These are phyloP conservation scores for Lamellibrachia columna DNA, from an alignment of 2,888 invertebrate species.

Conservation along the genomic window DNA sequence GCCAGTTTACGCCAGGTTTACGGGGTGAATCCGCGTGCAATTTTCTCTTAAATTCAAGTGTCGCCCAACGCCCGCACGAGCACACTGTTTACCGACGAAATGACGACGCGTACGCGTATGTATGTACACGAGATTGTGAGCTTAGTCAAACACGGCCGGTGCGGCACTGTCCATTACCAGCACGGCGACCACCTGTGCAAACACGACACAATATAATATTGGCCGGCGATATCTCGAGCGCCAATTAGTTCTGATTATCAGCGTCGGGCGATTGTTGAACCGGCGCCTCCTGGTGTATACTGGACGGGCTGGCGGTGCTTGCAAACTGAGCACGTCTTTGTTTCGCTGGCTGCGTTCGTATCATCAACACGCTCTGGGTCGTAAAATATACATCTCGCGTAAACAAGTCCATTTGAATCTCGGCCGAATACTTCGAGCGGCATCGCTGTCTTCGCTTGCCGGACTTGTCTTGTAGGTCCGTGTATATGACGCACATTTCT, in stretches of 20 bases:
- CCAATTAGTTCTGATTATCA: constrained; percentile 16
- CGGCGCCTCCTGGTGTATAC: neutral
- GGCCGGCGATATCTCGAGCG: constrained; percentile 6
- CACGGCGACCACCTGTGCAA: neutral
- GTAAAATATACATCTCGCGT: constrained; percentile 1
- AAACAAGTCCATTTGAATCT: neutral
- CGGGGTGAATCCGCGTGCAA: neutral
- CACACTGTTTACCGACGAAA: neutral
- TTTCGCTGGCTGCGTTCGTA: neutral
- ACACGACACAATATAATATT: neutral
- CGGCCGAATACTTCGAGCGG: neutral
- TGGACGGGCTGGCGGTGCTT: neutral
- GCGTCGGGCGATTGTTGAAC: neutral
- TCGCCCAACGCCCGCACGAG: neutral
- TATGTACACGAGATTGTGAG: neutral
- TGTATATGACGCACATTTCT: neutral
- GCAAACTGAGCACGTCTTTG: neutral
- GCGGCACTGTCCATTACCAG: neutral
- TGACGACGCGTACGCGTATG: neutral
- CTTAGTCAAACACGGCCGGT: neutral
- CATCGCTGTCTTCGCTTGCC: neutral
- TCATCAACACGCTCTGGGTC: neutral
- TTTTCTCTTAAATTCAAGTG: neutral
- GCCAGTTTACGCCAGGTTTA: neutral
- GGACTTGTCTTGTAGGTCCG: neutral